These are phyloP conservation scores for Poliocrania exsul DNA, from an alignment of 2,797 vertebrate species.

Conservation along the genomic window DNA sequence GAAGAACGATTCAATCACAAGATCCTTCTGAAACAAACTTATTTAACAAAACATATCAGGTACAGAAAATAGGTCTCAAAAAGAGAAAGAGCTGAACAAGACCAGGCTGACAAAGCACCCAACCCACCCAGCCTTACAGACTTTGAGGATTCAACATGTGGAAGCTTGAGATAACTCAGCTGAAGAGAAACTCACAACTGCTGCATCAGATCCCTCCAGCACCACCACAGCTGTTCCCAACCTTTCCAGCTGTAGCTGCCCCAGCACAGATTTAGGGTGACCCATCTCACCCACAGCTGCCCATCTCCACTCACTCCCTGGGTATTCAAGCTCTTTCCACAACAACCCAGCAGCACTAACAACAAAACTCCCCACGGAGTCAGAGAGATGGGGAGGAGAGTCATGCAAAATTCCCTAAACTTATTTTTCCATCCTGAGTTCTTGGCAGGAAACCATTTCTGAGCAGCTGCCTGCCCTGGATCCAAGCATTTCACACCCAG, in stretches of 20 bases:
- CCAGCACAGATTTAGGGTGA: not conserved
- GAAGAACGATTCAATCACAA: not conserved
- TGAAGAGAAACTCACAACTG: not conserved
- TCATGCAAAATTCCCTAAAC: fast-evolving
- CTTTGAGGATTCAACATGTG: not conserved
- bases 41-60: not conserved
- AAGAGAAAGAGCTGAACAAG: not conserved
- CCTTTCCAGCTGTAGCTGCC: fast-evolving
- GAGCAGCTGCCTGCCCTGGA: not conserved
- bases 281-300: not conserved
- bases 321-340: fast-evolving
- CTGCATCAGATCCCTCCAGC: not conserved
- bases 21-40: not conserved
- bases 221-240: not conserved
- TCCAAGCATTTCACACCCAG: not conserved
- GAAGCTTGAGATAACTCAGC: not conserved
- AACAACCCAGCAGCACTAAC: not conserved
- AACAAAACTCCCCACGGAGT: not conserved
- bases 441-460: not conserved
- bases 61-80: not conserved
- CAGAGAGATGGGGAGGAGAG: not conserved
- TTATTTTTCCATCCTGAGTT: not conserved
- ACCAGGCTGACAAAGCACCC: not conserved
- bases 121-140: not conserved
- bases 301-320: not conserved